phyloP scores from a whole-genome alignment of 1,140 invertebrate genomes.

The Panagrolaimus sp. region DNA sequence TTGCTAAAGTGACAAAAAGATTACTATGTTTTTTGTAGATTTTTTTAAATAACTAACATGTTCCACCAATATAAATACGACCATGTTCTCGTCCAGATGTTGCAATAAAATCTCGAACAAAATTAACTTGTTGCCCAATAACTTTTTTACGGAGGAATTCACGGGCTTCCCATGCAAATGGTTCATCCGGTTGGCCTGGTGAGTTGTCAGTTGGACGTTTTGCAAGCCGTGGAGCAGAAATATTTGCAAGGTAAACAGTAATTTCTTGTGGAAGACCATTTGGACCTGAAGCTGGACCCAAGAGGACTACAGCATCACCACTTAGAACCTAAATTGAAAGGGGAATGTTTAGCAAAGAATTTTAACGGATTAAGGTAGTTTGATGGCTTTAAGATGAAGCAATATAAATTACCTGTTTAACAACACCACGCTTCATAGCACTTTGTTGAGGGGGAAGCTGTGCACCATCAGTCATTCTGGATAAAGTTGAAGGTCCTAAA shows the following conservation, averaged over 20 bases:
- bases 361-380: background rate
- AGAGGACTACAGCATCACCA: conserved; percentile 80
- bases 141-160: conserved; percentile 86
- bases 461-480: too few relatives aligned
- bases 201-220: conserved; percentile 68
- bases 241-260: conserved; percentile 79
- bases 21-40: background rate
- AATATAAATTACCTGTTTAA: conserved; percentile 35
- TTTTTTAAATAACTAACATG: conserved; percentile 39
- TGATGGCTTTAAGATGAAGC: too few relatives aligned
- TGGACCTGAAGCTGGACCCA: conserved; percentile 67
- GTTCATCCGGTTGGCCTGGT: conserved; percentile 62
- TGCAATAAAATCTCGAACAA: conserved; percentile 64
- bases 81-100: conserved; percentile 78
- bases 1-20: conserved; percentile 38
- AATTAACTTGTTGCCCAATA: conserved; percentile 80
- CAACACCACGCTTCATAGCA: conserved; percentile 41
- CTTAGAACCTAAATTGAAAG: conserved; percentile 70
- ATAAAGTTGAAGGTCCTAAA: too few relatives aligned
- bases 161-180: conserved; percentile 89
- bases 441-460: background rate
- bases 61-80: conserved; percentile 69
- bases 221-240: conserved; percentile 83
- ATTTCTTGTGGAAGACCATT: conserved; percentile 81
- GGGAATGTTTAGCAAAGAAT: background rate